Percentiles rank a stretch among this genome's conserved stretches.
Evolutionary conservation across 2,113 vertebrate species (phyloP).

Genomic region (Gopherus evgoodei): DNA sequence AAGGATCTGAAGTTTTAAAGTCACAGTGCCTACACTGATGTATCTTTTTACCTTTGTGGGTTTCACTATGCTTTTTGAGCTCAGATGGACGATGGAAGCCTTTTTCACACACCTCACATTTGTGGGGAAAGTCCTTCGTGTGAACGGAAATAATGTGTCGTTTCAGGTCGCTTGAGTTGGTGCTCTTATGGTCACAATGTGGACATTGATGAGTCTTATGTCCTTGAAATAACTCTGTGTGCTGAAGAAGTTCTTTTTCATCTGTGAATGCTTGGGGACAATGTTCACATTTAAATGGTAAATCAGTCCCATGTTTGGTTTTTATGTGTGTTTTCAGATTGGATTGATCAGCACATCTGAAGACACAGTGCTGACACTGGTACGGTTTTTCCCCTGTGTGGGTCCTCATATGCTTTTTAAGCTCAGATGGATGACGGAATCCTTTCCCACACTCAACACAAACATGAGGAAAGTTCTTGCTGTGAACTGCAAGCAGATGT

Average conservation of each 20-base stretch:
- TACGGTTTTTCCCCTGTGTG: conserved; percentile 99
- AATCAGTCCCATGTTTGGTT: conserved; percentile 93
- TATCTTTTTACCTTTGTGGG: conserved; percentile 96
- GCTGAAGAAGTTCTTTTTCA: conserved; percentile 93
- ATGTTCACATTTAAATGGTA: conserved; percentile 96
- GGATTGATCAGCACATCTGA: conserved; percentile 97
- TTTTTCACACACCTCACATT: conserved; percentile 98
- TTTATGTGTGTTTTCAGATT: conserved; percentile 99
- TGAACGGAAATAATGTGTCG: conserved; percentile 98
- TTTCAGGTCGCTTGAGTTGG: conserved; percentile 98
- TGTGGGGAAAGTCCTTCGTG: conserved; percentile 99
- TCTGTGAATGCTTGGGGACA: conserved; percentile 96
- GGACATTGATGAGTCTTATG: conserved; percentile 99
- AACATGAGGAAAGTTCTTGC: conserved; percentile 97
- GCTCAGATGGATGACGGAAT: conserved; percentile 97
- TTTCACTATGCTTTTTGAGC: conserved; percentile 97
- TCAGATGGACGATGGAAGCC: conserved; percentile 98
- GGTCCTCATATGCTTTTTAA: conserved; percentile 99
- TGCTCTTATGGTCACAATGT: conserved; percentile 99
- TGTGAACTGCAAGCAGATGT: conserved; percentile 96
- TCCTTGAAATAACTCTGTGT: conserved; percentile 95
- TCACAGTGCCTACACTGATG: conserved; percentile 99
- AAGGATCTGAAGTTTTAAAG: conserved; percentile 97
- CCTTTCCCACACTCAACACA: conserved; percentile 98
- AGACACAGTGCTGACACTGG: conserved; percentile 95